Percentiles rank a stretch among this genome's conserved stretches.
These are phyloP conservation scores for Eospalax fontanierii DNA, from an alignment of 2,797 vertebrate species.

Conservation along the genomic window DNA sequence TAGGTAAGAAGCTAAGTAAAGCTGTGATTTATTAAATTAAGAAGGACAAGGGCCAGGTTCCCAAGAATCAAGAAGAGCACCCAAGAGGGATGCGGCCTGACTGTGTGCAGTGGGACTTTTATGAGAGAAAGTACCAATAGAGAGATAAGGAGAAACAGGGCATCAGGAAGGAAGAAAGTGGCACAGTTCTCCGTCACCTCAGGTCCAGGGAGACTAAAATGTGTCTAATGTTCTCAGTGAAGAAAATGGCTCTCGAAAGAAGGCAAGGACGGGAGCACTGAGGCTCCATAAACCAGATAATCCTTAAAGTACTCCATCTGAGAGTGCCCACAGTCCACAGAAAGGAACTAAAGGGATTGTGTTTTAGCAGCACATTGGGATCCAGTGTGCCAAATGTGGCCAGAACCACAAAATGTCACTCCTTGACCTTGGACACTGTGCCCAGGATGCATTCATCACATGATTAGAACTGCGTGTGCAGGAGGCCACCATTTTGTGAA, in stretches of 20 bases:
- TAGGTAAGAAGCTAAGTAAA: neutral
- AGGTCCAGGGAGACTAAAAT: neutral
- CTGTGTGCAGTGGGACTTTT: neutral
- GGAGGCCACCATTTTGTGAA: neutral
- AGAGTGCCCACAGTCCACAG: neutral
- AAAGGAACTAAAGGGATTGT: neutral
- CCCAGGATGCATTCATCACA: neutral
- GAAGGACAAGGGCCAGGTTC: neutral
- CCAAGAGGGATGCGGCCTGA: neutral
- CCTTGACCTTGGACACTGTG: neutral
- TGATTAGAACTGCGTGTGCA: neutral
- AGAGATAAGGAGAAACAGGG: slow-evolving; percentile 20
- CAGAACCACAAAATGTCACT: neutral
- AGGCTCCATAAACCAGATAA: neutral
- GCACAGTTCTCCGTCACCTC: neutral
- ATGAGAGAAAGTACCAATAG: neutral
- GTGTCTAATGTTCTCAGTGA: neutral
- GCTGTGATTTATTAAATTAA: slow-evolving; percentile 6
- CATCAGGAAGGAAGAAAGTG: neutral
- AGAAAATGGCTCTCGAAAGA: neutral
- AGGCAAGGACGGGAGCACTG: neutral
- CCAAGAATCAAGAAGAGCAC: neutral
- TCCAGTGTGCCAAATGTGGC: neutral
- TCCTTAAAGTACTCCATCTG: neutral
- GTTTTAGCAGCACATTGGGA: neutral